Evolutionary conservation across 2,888 invertebrate genomes (phyloP).

Genomic region (Heliconius aoede): DNA sequence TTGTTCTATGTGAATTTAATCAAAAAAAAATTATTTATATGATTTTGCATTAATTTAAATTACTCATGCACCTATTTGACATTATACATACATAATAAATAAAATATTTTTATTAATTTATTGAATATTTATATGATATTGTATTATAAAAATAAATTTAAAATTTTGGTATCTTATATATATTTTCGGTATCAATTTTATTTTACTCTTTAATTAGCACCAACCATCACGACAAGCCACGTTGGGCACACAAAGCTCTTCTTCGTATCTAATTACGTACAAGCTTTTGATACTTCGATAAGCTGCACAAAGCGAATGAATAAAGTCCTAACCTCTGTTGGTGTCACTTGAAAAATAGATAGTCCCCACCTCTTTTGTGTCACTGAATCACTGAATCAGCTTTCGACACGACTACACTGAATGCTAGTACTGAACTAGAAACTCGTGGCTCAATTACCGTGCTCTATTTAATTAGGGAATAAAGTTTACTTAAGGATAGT

Average conservation of each 20-base stretch:
- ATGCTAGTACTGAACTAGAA: conserved; percentile 40
- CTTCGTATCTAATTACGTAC: conserved; percentile 26
- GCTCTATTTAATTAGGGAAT: conserved; percentile 45
- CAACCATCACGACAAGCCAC: background rate
- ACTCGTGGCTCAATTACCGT: conserved; percentile 39
- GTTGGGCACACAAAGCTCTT: conserved; percentile 25
- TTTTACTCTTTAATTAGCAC: background rate
- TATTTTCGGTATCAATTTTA: conserved; percentile 6
- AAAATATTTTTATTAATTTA: too few species aligned
- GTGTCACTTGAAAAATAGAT: conserved; percentile 50
- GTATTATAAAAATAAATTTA: background rate
- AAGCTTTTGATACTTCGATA: conserved; percentile 37
- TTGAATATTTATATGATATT: background rate
- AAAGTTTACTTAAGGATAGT: conserved; percentile 41
- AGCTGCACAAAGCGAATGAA: conserved; percentile 45
- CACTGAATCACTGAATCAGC: conserved; percentile 46
- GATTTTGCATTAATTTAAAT: too few species aligned
- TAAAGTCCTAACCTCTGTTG: conserved; percentile 39
- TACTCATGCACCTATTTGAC: too few species aligned
- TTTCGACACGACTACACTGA: conserved; percentile 41
- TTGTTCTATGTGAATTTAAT: too few species aligned
- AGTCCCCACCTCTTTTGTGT: conserved; percentile 41
- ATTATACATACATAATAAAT: too few species aligned
- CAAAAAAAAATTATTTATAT: too few species aligned
- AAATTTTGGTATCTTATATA: too few species aligned